Conservation (phyloP, 2,888 invertebrate genomes). For the Drosophila ochracea region DNA sequence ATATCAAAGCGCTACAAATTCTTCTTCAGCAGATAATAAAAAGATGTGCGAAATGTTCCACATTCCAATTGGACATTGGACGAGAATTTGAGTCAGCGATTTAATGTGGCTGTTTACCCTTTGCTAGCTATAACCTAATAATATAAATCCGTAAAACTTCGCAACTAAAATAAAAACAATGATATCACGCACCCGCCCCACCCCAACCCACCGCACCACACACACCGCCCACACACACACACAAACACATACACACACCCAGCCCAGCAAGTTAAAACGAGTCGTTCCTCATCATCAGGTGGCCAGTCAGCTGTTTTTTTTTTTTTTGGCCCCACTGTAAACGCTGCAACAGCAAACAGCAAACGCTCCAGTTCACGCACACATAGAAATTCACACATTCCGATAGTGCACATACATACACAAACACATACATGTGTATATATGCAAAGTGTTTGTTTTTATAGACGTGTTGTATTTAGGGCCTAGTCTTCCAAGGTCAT, state of each 20-base stretch:
- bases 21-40: neutral
- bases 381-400: conserved; percentile 40
- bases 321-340: conserved; percentile 29
- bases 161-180: conserved; percentile 34
- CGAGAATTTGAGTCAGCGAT: neutral
- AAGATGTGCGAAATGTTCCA: neutral
- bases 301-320: conserved; percentile 66
- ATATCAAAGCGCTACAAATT: neutral
- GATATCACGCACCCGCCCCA: conserved; percentile 62
- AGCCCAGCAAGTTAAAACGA: conserved; percentile 32
- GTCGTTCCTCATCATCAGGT: conserved; percentile 53
- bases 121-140: conserved; percentile 10
- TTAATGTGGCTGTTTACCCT: neutral
- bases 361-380: conserved; percentile 33
- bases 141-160: conserved; percentile 1
- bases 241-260: neutral
- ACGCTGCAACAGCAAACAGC: conserved; percentile 18
- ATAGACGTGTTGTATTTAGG: conserved; percentile 58
- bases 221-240: conserved; percentile 27
- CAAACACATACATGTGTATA: conserved; percentile 1
- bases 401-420: conserved; percentile 23
- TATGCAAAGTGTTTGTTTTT: conserved; percentile 54
- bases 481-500: conserved; percentile 73
- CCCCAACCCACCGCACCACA: conserved; percentile 14
- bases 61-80: conserved; percentile 3